Evolutionary conservation across 37 sponge, comb jelly and placozoan species (phyloP), one percentile per base, ranked within the genome.

Genomic region (Spongilla lacustris): DNA sequence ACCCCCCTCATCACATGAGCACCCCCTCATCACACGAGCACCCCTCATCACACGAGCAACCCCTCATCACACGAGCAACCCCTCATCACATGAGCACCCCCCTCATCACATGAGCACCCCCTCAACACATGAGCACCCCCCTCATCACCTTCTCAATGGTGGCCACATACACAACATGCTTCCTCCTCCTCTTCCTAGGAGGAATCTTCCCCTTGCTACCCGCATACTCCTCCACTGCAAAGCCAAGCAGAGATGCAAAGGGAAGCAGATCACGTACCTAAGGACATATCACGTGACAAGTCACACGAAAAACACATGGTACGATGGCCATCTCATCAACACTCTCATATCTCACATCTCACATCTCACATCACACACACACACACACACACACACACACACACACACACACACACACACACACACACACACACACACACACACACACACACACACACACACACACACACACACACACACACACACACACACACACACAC

Each of bases 221-320:
- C 25, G 98, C 98, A 85, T 98, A 98, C 82, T 96, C 94, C 50
- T 98, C 98, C 67, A 98, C 89, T 0, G 84, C 84, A 79, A 98
- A 98, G 4, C 87, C 93, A 10, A 98, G 85, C 0, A 38, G 78
- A 28, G 81, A 81, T 0, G 95, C 96, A 83, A 98, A 92, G 36
- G 92, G 91, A 37, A 76, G 19, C 83, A 98, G 67, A 50, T 92
- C 93, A 29, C 95, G 80, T 5, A 98, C 97, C 95, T 97, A 68
- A 32, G 19, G 41, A 19, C 26, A 41, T 46, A 24, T 50, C 32
- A 49, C 25, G 5, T 50, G 24, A 41, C 31, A 29, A 67, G 67
- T 66, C 17, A 70, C 28, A 38, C n/a, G 68, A 36, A 32, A 68
- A 34, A 58, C n/a, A 83, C 32, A 2, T 24, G 0, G 14, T 12